A percentile compares a stretch with the other conserved stretches of the same genome.
phyloP scores from a whole-genome alignment of 2,888 invertebrate species.

The Thymelicus acteon region DNA sequence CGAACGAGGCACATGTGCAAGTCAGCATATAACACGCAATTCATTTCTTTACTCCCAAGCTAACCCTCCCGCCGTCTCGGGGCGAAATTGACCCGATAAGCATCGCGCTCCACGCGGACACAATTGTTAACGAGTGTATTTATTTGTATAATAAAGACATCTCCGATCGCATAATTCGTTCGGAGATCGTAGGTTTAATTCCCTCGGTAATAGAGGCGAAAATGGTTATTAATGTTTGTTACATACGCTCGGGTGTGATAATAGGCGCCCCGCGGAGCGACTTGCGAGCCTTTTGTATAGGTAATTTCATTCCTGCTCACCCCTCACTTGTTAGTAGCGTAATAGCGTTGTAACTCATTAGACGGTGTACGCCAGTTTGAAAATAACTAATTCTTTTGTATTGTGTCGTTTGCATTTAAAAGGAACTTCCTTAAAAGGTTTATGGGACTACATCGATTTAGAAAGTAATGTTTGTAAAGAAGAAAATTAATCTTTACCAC shows the following conservation, averaged over 20 bases:
- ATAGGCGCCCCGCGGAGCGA: slow-evolving; percentile 66
- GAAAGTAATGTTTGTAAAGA: not conserved
- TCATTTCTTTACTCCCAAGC: slow-evolving; percentile 30
- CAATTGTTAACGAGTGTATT: slow-evolving; percentile 55
- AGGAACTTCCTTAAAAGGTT: slow-evolving; percentile 16
- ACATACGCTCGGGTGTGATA: slow-evolving; percentile 47
- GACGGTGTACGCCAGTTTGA: slow-evolving; percentile 48
- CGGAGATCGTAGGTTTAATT: slow-evolving; percentile 37
- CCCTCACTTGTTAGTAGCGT: slow-evolving; percentile 51
- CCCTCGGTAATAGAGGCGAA: slow-evolving; percentile 29
- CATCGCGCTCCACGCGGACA: slow-evolving; percentile 51
- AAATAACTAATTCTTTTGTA: slow-evolving; percentile 37
- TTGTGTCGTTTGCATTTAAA: slow-evolving; percentile 26
- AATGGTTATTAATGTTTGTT: slow-evolving; percentile 22
- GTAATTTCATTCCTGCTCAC: slow-evolving; percentile 61
- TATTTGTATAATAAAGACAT: slow-evolving; percentile 58
- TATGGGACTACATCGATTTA: not conserved
- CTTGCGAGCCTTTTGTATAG: slow-evolving; percentile 63
- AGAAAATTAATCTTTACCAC: not conserved
- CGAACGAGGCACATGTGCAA: slow-evolving; percentile 24
- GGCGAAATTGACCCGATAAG: slow-evolving; percentile 59
- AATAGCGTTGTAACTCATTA: slow-evolving; percentile 62
- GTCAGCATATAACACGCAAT: slow-evolving; percentile 21
- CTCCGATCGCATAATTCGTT: slow-evolving; percentile 36
- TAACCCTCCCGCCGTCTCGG: slow-evolving; percentile 45